Evolutionary conservation across 2,797 vertebrate genomes (phyloP).

Genomic region (Sebastes hubbsi): DNA sequence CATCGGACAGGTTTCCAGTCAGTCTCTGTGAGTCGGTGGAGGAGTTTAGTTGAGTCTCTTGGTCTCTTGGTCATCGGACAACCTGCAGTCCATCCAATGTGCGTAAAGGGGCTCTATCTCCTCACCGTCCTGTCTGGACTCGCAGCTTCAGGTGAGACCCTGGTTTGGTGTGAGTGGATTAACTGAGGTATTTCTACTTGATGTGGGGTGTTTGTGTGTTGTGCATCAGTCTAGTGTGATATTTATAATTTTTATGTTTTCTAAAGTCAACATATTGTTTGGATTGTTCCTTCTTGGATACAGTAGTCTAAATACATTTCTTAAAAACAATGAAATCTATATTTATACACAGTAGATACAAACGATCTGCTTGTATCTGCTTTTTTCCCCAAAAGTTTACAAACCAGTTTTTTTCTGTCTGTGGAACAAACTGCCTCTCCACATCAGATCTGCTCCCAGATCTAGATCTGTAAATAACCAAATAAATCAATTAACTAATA

Average conservation of each 20-base stretch:
- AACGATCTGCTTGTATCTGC: neutral
- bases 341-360: fast-evolving
- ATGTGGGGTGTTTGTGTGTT: neutral
- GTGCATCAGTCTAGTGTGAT: neutral
- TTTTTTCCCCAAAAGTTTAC: neutral
- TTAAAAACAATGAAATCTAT: neutral
- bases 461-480: too few species aligned
- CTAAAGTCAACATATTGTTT: neutral
- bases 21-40: neutral
- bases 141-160: conserved; percentile 77
- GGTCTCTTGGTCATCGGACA: conserved; percentile 18
- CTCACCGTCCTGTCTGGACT: conserved; percentile 76
- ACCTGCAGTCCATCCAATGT: conserved; percentile 61
- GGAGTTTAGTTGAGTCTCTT: conserved; percentile 4
- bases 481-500: too few species aligned
- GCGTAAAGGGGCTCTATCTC: conserved; percentile 58
- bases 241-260: neutral
- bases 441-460: too few species aligned
- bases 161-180: neutral
- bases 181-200: neutral
- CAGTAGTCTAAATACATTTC: neutral
- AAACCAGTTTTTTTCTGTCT: neutral
- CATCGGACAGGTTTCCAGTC: neutral
- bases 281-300: too few species aligned
- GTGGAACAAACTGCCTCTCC: too few species aligned